phyloP scores from a whole-genome alignment of 2,888 invertebrate species.

The Cataglyphis cursor region DNA sequence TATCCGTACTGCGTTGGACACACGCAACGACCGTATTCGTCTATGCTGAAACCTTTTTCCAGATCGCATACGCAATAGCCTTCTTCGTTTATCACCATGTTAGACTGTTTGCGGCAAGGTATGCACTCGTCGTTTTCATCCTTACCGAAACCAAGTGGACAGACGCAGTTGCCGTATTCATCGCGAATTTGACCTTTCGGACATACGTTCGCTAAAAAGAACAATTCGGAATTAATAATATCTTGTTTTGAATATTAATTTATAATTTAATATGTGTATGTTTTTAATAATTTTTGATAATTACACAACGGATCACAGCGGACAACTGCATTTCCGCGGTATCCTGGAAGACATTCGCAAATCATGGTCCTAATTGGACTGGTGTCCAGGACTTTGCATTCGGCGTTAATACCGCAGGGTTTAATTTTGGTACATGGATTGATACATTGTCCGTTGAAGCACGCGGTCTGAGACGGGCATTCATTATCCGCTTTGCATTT shows the following conservation, averaged over 20 bases:
- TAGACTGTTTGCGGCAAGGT: constrained; percentile 91
- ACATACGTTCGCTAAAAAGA: constrained; percentile 88
- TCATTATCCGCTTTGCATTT: constrained; percentile 93
- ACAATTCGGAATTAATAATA: background rate
- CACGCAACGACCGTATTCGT: constrained; percentile 92
- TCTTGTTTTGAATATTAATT: background rate
- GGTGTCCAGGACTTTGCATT: constrained; percentile 93
- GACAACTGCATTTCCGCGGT: constrained; percentile 94
- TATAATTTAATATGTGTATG: background rate
- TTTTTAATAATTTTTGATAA: background rate
- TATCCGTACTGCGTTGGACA: constrained; percentile 92
- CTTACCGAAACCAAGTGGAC: constrained; percentile 92
- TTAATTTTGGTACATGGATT: constrained; percentile 93
- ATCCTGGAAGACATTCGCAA: constrained; percentile 95
- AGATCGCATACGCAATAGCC: constrained; percentile 94
- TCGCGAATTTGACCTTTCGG: constrained; percentile 90
- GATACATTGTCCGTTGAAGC: constrained; percentile 93
- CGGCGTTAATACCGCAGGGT: constrained; percentile 94
- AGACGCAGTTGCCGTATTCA: constrained; percentile 91
- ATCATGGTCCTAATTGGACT: constrained; percentile 95
- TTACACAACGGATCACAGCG: constrained; percentile 92
- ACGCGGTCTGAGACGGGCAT: constrained; percentile 94
- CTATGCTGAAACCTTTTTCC: constrained; percentile 92
- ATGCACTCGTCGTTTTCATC: constrained; percentile 93
- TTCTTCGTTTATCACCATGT: constrained; percentile 91